Percentiles rank a stretch among this genome's conserved stretches.
phyloP scores from a whole-genome alignment of 1,140 invertebrate genomes.

The Palaemon carinicauda region DNA sequence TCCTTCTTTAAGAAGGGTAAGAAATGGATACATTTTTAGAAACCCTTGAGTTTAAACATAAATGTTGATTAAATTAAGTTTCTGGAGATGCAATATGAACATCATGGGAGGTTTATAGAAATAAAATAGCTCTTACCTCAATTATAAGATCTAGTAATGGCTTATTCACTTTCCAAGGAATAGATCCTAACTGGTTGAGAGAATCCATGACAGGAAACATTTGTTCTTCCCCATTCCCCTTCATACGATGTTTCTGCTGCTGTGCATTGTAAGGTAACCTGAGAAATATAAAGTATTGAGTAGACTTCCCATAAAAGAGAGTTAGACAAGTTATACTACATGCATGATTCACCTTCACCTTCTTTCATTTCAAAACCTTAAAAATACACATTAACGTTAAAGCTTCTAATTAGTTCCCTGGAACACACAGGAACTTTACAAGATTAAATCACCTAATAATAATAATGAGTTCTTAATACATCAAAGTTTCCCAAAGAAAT shows the following conservation, averaged over 20 bases:
- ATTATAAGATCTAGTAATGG: constrained; percentile 66
- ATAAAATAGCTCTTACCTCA: constrained; percentile 41
- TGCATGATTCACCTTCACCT: neutral
- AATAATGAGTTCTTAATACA: too few species aligned
- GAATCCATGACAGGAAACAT: constrained; percentile 87
- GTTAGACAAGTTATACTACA: neutral
- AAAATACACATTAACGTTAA: neutral
- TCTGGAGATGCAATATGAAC: neutral
- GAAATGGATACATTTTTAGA: too few species aligned
- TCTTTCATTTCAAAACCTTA: too few species aligned
- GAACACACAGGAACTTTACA: too few species aligned
- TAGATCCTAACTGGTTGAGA: constrained; percentile 86
- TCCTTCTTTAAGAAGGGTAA: too few species aligned
- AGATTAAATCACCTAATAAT: too few species aligned
- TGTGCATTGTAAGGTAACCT: constrained; percentile 68
- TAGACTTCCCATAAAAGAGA: neutral
- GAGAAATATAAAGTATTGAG: constrained; percentile 53
- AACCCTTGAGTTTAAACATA: too few species aligned
- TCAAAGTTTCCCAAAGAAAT: too few species aligned
- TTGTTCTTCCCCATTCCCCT: constrained; percentile 69
- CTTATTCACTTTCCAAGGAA: constrained; percentile 92
- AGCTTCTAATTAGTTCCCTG: neutral
- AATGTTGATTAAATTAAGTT: too few species aligned
- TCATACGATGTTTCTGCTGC: constrained; percentile 73
- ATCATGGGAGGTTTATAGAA: too few species aligned